phyloP scores from a whole-genome alignment of 2,888 invertebrate species.

The Ephialtes manifestator region DNA sequence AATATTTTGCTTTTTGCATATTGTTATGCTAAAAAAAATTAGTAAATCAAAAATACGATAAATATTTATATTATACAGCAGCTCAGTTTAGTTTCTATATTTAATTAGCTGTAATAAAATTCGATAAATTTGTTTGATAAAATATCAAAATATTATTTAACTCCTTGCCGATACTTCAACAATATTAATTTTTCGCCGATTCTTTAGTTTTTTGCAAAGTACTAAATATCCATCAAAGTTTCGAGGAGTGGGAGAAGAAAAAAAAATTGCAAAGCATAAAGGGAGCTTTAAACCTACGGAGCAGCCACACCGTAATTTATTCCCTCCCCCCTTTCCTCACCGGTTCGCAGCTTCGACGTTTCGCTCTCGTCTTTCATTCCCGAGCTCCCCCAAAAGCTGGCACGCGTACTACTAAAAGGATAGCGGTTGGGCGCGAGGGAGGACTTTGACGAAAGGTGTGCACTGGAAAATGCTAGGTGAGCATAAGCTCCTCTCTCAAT shows the following conservation, averaged over 20 bases:
- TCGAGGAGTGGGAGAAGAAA: not conserved
- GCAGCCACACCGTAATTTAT: not conserved
- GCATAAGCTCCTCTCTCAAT: conserved; percentile 70
- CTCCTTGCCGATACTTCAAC: too few relatives aligned
- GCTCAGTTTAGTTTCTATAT: too few relatives aligned
- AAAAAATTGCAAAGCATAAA: not conserved
- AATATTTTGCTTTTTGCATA: too few relatives aligned
- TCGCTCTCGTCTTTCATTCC: not conserved
- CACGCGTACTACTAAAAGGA: conserved; percentile 73
- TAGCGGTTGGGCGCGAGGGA: conserved; percentile 72
- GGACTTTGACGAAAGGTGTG: conserved; percentile 79
- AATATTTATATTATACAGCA: too few relatives aligned
- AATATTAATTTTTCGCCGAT: too few relatives aligned
- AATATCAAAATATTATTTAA: too few relatives aligned
- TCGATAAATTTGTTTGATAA: too few relatives aligned
- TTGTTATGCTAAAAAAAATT: too few relatives aligned
- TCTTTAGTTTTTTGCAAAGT: too few relatives aligned
- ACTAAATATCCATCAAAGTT: not conserved
- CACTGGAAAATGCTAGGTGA: conserved; percentile 77
- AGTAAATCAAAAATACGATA: too few relatives aligned
- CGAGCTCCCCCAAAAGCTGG: conserved; percentile 1
- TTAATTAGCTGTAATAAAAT: too few relatives aligned
- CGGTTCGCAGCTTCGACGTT: not conserved
- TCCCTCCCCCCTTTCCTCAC: not conserved
- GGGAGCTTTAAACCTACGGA: not conserved